These are phyloP conservation scores for Nematolebias whitei DNA, from an alignment of 2,113 vertebrate species.

Conservation along the genomic window DNA sequence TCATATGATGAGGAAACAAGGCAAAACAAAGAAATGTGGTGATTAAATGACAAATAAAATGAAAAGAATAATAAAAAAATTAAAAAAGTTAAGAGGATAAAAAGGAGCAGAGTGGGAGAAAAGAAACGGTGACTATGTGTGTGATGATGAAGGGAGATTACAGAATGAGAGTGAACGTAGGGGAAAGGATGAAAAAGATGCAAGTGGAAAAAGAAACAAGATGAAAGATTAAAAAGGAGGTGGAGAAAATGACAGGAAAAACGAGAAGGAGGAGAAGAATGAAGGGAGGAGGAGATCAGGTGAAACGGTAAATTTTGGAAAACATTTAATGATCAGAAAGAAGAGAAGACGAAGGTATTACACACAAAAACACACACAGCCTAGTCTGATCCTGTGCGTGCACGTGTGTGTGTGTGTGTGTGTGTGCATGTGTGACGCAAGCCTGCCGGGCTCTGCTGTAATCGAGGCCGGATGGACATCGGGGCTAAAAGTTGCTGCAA, in stretches of 20 bases:
- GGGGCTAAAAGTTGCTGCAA: constrained; percentile 67
- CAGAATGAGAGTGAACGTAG: constrained; percentile 12
- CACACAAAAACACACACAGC: constrained; percentile 33
- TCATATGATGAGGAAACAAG: no score
- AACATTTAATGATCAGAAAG: constrained; percentile 49
- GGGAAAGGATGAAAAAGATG: not conserved
- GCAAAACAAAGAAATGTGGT: no score
- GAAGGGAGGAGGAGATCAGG: constrained; percentile 5
- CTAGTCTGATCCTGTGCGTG: constrained; percentile 15
- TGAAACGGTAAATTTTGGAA: constrained; percentile 54
- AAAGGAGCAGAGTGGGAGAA: no score
- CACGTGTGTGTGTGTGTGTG: constrained; percentile 25
- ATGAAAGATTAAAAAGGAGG: constrained; percentile 3
- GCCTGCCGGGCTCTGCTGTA: constrained; percentile 62
- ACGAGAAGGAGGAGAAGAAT: constrained; percentile 13
- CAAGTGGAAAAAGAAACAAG: not conserved
- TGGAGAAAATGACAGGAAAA: constrained; percentile 19
- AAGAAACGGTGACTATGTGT: no score
- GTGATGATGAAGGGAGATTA: constrained; percentile 9
- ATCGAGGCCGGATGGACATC: constrained; percentile 70
- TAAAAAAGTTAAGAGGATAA: no score
- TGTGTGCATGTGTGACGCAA: constrained; percentile 58
- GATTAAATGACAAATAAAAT: no score
- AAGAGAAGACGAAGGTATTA: constrained; percentile 35
- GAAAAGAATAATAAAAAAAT: no score